These are phyloP conservation scores for Sylvietta virens DNA, from an alignment of 2,113 vertebrate genomes.

Conservation along the genomic window DNA sequence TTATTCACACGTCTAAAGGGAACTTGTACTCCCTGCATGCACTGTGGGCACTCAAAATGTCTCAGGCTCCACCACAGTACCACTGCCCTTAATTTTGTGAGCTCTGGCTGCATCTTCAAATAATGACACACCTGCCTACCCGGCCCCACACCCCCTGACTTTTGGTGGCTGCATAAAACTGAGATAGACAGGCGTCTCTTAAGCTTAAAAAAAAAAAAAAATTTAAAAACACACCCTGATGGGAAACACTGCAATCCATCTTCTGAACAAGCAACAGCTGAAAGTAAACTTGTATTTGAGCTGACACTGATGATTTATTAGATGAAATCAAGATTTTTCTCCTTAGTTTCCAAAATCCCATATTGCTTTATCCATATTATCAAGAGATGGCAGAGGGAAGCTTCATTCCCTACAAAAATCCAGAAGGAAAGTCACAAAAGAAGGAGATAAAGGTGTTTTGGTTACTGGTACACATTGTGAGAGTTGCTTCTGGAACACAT, in stretches of 20 bases:
- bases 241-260: not conserved
- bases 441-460: not conserved
- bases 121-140: not conserved
- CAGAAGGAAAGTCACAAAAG: not conserved
- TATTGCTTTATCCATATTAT: fast-evolving
- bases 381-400: not conserved
- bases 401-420: not conserved
- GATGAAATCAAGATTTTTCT: not conserved
- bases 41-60: not conserved
- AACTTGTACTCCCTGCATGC: fast-evolving
- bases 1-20: not conserved
- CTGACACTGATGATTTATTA: not conserved
- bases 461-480: not conserved
- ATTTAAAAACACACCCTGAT: not conserved
- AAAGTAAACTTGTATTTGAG: not conserved
- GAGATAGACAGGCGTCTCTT: not conserved
- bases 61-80: not conserved
- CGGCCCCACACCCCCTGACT: not conserved
- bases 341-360: not conserved
- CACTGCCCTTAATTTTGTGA: not conserved
- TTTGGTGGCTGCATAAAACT: not conserved
- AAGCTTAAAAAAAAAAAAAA: not conserved
- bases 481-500: conserved; percentile 41
- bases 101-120: not conserved
- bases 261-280: not conserved